Base-by-base conservation (phyloP, 2,797 vertebrate species). In the Sebastolobus altivelis region DNA sequence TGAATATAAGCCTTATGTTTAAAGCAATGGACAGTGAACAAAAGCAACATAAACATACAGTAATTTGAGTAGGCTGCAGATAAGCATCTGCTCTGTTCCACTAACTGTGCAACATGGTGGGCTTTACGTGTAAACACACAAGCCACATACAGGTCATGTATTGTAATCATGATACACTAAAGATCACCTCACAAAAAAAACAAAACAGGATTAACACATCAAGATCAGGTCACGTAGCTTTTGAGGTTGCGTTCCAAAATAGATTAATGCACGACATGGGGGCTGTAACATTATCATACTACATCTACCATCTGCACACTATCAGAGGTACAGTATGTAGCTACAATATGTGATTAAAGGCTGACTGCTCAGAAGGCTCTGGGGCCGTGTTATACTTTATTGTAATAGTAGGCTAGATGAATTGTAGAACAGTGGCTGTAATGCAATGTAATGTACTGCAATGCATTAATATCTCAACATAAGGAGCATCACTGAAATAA, bases 311-410 rank as follows among this genome's bases (percentile, higher is more conserved):
- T 65, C 37, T 75, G 59, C 58, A 61, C 2, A 1, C 11, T 35
- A 68, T 75, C 77, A 78, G 80, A 80, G 9, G 29, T 66, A 60
- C 37, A 81, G 68, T 46, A 52, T 67, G 52, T 63, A 59, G 59
- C 49, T 43, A 40, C 22, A 75, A 11, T n/a, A 59, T 80, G 71
- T 75, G 79, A 85, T 81, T 82, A 74, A 80, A 74, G 46, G 22
- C 74, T 69, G 71, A 14, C 61, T 33, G 67, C 59, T 78, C 22
- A 65, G 49, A 58, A 60, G 27, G 54, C 75, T 75, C 76, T 1
- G 22, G 52, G 33, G 75, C 59, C 16, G 1, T 61, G 79, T 85
- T 72, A 27, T 11, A 29, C 60, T 80, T 75, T 40, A 76, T 62
- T 16, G 7, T 78, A 52, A 72, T 20, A 31, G 27, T 27, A 72